phyloP scores from a whole-genome alignment of 2,113 vertebrate genomes.

The Silurus glanis region DNA sequence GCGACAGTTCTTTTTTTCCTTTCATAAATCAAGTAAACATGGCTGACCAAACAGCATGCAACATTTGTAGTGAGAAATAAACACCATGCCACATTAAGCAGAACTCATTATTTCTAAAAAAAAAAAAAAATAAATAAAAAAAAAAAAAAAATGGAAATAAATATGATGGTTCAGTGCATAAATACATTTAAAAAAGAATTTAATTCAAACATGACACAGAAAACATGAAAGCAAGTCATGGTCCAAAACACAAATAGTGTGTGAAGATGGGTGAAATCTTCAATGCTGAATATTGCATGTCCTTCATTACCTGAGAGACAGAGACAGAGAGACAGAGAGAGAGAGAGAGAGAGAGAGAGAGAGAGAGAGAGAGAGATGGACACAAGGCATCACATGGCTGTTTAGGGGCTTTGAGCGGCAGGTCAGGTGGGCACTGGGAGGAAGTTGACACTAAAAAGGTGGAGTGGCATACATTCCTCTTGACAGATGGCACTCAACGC shows the following conservation, averaged over 20 bases:
- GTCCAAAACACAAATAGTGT: neutral
- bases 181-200: constrained; percentile 20
- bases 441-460: constrained; percentile 36
- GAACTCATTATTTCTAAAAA: neutral
- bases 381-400: constrained; percentile 5
- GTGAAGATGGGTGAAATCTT: constrained; percentile 20
- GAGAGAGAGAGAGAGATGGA: constrained; percentile 5
- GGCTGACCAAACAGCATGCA: constrained; percentile 7
- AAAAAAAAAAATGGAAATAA: constrained; percentile 25
- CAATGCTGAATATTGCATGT: constrained; percentile 10
- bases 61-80: constrained; percentile 17
- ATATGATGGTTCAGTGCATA: constrained; percentile 29
- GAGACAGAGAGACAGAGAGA: neutral
- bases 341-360: constrained; percentile 14
- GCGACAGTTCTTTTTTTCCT: too few species aligned
- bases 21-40: constrained; percentile 14
- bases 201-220: neutral
- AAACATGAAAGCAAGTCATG: constrained; percentile 9
- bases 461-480: constrained; percentile 14
- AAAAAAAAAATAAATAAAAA: too few species aligned
- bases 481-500: constrained; percentile 43
- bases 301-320: constrained; percentile 32
- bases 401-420: constrained; percentile 8
- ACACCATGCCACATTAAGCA: constrained; percentile 7
- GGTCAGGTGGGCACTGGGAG: constrained; percentile 31